Evolutionary conservation across 2,113 vertebrate species (phyloP).

Genomic region (Struthidea cinerea): DNA sequence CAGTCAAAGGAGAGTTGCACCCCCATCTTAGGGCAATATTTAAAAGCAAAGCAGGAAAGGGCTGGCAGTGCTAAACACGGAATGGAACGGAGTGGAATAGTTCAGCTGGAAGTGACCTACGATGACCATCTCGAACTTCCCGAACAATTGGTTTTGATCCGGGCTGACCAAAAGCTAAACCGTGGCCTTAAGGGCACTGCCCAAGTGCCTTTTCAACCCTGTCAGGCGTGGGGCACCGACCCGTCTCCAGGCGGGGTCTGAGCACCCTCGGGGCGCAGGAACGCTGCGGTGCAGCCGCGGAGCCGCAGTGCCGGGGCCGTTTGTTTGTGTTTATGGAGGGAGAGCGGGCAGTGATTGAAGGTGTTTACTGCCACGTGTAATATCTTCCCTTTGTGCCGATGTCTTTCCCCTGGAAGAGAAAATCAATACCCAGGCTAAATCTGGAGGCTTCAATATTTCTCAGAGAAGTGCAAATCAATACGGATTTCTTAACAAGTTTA

Average conservation of each 20-base stretch:
- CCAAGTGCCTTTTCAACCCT: neutral
- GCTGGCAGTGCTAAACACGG: neutral
- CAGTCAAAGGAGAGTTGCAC: constrained; percentile 58
- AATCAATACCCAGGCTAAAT: constrained; percentile 53
- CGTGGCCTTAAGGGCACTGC: neutral
- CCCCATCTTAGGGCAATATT: constrained; percentile 53
- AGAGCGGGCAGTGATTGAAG: neutral
- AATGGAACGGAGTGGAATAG: rapidly evolving
- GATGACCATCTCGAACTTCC: neutral
- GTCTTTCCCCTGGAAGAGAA: constrained; percentile 45
- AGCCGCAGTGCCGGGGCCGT: neutral
- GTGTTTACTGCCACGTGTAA: constrained; percentile 38
- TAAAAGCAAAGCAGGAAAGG: constrained; percentile 54
- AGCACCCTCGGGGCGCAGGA: rapidly evolving
- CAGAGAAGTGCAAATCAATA: constrained; percentile 54
- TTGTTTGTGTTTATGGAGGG: neutral
- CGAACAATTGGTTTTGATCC: rapidly evolving
- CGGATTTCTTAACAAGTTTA: constrained; percentile 61
- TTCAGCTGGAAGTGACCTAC: neutral
- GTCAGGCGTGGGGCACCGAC: neutral
- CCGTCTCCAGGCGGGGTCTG: neutral
- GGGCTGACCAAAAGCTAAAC: neutral
- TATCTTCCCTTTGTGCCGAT: neutral
- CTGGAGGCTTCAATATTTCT: constrained; percentile 48
- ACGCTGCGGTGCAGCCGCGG: rapidly evolving